Conservation (phyloP, 2,888 invertebrate genomes). For the Cryptocheilus praepositus region DNA sequence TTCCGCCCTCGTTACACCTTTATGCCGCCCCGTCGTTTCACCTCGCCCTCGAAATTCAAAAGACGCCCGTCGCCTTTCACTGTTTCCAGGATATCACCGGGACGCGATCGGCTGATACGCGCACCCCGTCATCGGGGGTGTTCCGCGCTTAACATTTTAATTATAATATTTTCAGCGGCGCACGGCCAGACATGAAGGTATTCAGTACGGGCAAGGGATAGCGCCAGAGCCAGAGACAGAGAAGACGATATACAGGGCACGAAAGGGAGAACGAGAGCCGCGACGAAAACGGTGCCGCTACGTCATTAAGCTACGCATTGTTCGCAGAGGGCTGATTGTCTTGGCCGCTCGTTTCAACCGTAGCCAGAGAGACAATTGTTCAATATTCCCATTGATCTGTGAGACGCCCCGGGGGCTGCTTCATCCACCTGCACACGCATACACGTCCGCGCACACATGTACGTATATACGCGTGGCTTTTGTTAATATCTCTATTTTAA, state of each 20-base stretch:
- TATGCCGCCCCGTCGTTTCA: no score
- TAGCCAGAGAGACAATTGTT: constrained; percentile 74
- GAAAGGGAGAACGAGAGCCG: constrained; percentile 34
- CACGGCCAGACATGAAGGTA: background rate
- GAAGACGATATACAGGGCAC: constrained; percentile 16
- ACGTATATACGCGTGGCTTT: constrained; percentile 56
- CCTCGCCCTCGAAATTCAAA: constrained; percentile 1
- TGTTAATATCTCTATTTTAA: constrained; percentile 74
- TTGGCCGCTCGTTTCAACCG: constrained; percentile 73
- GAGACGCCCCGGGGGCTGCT: constrained; percentile 62
- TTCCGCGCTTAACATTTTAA: constrained; percentile 23
- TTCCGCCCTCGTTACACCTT: no score
- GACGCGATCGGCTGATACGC: constrained; percentile 4
- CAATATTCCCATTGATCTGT: constrained; percentile 75
- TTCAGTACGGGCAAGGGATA: constrained; percentile 1
- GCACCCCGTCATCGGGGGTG: background rate
- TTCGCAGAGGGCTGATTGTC: constrained; percentile 73
- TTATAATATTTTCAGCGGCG: constrained; percentile 21
- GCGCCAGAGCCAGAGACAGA: background rate
- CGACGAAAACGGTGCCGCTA: constrained; percentile 66
- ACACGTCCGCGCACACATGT: constrained; percentile 49
- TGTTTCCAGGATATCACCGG: background rate
- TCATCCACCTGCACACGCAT: constrained; percentile 43
- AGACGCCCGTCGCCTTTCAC: background rate
- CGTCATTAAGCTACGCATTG: constrained; percentile 75